phyloP scores from a whole-genome alignment of 2,797 vertebrate genomes.

The Fringilla coelebs region DNA sequence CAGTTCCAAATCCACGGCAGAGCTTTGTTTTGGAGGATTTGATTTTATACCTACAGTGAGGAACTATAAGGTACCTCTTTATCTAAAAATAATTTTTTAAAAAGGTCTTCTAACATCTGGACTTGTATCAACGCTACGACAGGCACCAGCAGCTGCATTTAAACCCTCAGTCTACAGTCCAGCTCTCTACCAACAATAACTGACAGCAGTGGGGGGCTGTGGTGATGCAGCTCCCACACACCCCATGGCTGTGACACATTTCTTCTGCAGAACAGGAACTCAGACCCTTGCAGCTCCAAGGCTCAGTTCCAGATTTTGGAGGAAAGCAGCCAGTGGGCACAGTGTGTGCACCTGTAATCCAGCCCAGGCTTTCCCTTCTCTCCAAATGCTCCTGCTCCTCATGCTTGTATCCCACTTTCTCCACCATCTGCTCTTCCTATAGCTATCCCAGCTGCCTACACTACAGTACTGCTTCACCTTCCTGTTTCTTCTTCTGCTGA shows the following conservation, averaged over 20 bases:
- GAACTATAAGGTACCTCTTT: neutral
- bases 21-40: neutral
- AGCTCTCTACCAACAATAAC: neutral
- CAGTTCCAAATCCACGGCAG: neutral
- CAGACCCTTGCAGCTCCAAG: neutral
- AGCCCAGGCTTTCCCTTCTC: neutral
- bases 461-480: neutral
- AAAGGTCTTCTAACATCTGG: neutral
- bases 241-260: neutral
- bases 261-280: neutral
- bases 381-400: neutral
- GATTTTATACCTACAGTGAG: neutral
- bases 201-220: neutral
- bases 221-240: fast-evolving
- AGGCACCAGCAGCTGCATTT: neutral
- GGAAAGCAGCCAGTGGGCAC: neutral
- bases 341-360: neutral
- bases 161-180: neutral
- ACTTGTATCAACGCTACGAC: neutral
- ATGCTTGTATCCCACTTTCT: neutral
- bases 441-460: constrained; percentile 8
- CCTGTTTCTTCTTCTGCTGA: neutral
- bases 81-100: neutral
- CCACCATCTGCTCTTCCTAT: constrained; percentile 43
- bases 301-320: neutral